Percentiles rank a stretch among this genome's conserved stretches.
Evolutionary conservation across 2,888 invertebrate species (phyloP).

Genomic region (Polydrusus pterygomalis): DNA sequence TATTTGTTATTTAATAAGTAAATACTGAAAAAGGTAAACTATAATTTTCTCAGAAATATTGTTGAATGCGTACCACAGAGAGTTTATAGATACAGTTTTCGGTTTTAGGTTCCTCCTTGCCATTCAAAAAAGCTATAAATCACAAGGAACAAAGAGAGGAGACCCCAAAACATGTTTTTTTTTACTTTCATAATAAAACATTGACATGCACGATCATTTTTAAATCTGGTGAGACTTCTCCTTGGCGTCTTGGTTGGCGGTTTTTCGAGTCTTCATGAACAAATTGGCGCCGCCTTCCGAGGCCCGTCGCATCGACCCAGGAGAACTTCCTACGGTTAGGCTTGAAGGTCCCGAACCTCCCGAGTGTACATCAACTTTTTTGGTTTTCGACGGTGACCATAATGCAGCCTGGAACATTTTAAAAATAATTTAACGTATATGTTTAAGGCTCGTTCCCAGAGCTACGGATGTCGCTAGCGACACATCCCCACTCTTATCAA

Average conservation of each 20-base stretch:
- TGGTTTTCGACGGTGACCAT: conserved; percentile 57
- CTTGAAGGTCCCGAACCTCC: conserved; percentile 75
- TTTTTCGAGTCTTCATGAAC: conserved; percentile 78
- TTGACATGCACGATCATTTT: not conserved
- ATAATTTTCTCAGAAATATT: too few relatives aligned
- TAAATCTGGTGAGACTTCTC: conserved; percentile 52
- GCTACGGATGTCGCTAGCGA: too few relatives aligned
- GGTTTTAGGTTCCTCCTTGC: too few relatives aligned
- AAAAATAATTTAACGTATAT: too few relatives aligned
- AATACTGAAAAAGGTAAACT: too few relatives aligned
- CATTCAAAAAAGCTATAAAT: not conserved
- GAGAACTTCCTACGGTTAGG: conserved; percentile 74
- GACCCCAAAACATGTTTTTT: too few relatives aligned
- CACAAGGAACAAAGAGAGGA: not conserved
- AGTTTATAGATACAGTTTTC: too few relatives aligned
- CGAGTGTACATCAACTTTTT: conserved; percentile 48
- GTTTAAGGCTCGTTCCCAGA: too few relatives aligned
- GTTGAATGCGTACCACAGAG: too few relatives aligned
- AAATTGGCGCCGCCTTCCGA: conserved; percentile 89
- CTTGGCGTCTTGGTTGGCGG: conserved; percentile 73
- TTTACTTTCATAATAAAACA: not conserved
- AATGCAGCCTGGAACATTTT: conserved; percentile 52
- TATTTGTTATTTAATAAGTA: too few relatives aligned
- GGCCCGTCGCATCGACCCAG: conserved; percentile 81
- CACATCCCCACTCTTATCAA: too few relatives aligned